phyloP scores from a whole-genome alignment of 2,888 invertebrate species.

The Amphimallon solstitiale region DNA sequence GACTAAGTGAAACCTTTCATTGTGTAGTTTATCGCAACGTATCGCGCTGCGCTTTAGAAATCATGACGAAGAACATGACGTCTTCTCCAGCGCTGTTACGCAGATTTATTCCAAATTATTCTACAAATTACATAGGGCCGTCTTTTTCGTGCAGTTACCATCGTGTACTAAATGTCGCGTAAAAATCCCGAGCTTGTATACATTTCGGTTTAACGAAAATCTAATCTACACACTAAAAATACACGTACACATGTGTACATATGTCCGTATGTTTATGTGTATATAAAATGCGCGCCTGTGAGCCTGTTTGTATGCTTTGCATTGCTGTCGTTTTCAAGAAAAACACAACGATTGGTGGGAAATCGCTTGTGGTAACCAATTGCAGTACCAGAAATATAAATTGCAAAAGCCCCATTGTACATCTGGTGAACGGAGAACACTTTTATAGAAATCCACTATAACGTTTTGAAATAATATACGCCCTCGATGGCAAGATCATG shows the following conservation, averaged over 20 bases:
- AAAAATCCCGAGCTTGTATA: conserved; percentile 22
- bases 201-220: conserved; percentile 21
- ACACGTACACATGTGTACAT: conserved; percentile 13
- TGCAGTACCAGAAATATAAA: conserved; percentile 48
- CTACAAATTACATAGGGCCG: not conserved
- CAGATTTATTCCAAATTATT: not conserved
- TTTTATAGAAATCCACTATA: conserved; percentile 60
- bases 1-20: no score
- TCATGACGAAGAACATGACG: no score
- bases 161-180: conserved; percentile 5
- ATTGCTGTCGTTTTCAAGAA: conserved; percentile 47
- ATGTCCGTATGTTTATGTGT: conserved; percentile 30
- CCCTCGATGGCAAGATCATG: conserved; percentile 34
- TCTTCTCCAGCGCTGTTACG: no score
- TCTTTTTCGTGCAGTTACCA: not conserved
- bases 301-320: conserved; percentile 35
- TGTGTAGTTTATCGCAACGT: no score
- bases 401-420: conserved; percentile 53
- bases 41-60: no score
- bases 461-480: conserved; percentile 49
- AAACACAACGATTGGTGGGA: conserved; percentile 46
- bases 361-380: conserved; percentile 45
- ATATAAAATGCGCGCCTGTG: conserved; percentile 36
- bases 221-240: conserved; percentile 34
- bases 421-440: conserved; percentile 49